Base-by-base conservation (phyloP, 2,113 vertebrate genomes). In the Protobothrops flavoviridis region DNA sequence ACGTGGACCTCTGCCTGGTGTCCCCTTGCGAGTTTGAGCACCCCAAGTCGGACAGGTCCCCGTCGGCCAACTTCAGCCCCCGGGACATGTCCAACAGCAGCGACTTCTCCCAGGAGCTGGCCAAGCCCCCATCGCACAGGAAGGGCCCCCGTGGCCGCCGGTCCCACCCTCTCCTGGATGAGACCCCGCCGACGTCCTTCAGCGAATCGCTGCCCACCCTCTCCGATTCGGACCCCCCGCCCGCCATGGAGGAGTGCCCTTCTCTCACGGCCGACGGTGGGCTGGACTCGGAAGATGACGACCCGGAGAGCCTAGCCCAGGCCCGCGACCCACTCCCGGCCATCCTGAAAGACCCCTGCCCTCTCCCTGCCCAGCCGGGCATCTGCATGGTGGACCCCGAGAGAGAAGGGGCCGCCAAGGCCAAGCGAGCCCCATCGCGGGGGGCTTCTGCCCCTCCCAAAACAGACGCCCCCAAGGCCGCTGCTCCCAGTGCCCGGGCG, bases 11-110 rank as follows among this genome's bases (percentile, higher is more conserved):
- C 52, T 99, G 99, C 93, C 96, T 99, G 88, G 99, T 99, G 88
- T 99, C 99, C 0, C 99, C 99, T 0, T 99, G 99, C 4, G 99
- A 99, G 97, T 99, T 99, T 29, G 98, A 99, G 94, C 99, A 99
- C 89, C 98, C 98, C 69, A 98, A 98, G 93, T 96, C 97, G 0
- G 96, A 97, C 0, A 81, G 96, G 2, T 98, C 96, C 0, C 97
- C 98, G 0, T 96, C 96, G 0, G 93, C 95, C 13, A 85, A 93
- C 0, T 64, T 91, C 29, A 97, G 96, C 93, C 97, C 97, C 2
- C 97, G 96, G 1, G 98, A 98, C 6, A 29, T 92, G 92, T 98
- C 98, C 0, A 96, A 97, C 2, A 98, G 98, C 94, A 98, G 98
- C 2, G 98, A 98, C n/a, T 94, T 95, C 0, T 98, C 98, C 0